Evolutionary conservation across 2,113 vertebrate genomes (phyloP), one percentile per base, ranked within the genome.

Genomic region (Oxyruncus cristatus): DNA sequence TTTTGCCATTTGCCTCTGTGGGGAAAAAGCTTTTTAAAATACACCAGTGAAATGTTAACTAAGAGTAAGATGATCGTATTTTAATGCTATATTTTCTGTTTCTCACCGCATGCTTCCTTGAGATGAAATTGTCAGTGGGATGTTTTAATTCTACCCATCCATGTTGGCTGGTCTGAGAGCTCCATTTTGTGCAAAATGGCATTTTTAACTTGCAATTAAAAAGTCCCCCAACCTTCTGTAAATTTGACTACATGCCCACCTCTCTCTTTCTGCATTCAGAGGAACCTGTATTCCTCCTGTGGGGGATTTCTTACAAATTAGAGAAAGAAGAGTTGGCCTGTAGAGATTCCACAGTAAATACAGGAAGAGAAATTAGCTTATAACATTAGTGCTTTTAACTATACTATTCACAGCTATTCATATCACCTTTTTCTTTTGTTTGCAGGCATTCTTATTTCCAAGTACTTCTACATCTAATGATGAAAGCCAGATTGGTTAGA

Each of bases 161-260:
- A 24, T 13, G 23, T 26, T 82, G 76, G 79, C 80, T 93, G 70
- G 65, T 88, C 76, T 94, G 24, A 80, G 79, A 55, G 44, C 56
- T 89, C 47, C 44, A 53, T 86, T 96, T 95, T 86, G 39, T 88
- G 44, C 1, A 5, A 93, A 94, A 84, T 63, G 68, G 33, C 76
- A 86, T 91, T 91, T 94, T 91, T 89, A 78, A 88, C 86, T 96
- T 96, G 90, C 82, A 96, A 66, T 96, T 95, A 82, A 95, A 92
- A 95, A 80, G 86, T 70, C 39, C 37, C 62, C 23, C 81, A 92
- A 49, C 82, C 82, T 95, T 90, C 83, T 96, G 52, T 81, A 97
- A 91, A 22, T 81, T 92, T 92, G 68, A 95, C 79, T 91, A 20
- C 33, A 73, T 94, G 63, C 66, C 91, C 92, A 75, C 76, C 56